Base-by-base conservation (phyloP, 2,888 invertebrate species). In the Gibbula magus region DNA sequence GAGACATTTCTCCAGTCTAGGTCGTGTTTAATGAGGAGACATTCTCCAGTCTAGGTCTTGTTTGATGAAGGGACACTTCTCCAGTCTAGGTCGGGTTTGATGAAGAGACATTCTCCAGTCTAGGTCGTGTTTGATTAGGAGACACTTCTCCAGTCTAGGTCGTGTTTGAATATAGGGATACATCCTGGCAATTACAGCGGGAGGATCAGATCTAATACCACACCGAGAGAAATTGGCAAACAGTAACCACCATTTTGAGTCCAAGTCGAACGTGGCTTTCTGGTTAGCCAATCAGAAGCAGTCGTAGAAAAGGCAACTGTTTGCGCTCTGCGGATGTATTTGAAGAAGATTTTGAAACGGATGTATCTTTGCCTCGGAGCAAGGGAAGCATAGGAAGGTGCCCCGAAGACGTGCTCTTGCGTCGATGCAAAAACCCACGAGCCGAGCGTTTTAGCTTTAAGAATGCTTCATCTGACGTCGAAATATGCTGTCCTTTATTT, bases 251-350 rank as follows among this genome's bases (percentile, higher is more conserved):
- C 61, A 61, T 61, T 61, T 61, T 61, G 61, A 61, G 61, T 61
- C 61, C 25, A 61, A 61, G 61, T 61, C 61, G 61, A 61, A 61
- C 61, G 16, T 61, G 61, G 61, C 61, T 61, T 61, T 61, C 29
- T 0, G 25, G 22, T 25, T n/a, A 29, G 25, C 61, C 61, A 61
- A 61, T 61, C 29, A 61, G 29, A 61, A 61, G 25, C 29, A 61
- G 25, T 29, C 13, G 61, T 29, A 29, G 61, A 61, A 61, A 61
- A 61, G 61, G 61, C 29, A 29, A 61, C 16, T 61, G 61, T 61
- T 61, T 61, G 29, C 61, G 61, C 61, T 61, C 25, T 5, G 25
- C 25, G 61, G 61, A 4, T n/a, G 61, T 61, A 61, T 61, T 61
- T 61, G 61, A 61, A 29, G 61, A 61, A 29, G 61, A 61, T 61